Evolutionary conservation across 1,140 invertebrate species (phyloP).

Genomic region (Eueides isabella): DNA sequence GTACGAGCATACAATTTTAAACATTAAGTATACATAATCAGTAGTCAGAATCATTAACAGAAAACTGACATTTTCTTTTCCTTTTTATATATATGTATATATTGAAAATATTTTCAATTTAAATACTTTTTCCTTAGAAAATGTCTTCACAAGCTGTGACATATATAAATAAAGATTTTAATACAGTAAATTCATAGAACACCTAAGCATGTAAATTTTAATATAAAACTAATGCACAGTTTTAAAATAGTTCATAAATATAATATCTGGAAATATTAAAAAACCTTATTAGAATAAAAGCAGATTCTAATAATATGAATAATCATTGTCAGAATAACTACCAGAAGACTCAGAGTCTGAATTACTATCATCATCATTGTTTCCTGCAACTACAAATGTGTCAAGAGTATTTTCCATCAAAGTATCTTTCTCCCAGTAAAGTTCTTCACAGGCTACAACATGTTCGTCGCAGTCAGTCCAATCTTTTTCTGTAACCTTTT

Average conservation of each 20-base stretch:
- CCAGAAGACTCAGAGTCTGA: background rate
- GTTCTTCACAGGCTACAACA: slow-evolving; percentile 1
- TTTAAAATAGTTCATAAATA: background rate
- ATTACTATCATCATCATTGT: background rate
- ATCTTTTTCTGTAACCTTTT: slow-evolving; percentile 3
- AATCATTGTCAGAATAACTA: slow-evolving; percentile 5
- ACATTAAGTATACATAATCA: no score
- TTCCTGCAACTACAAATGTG: background rate
- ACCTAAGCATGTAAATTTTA: no score
- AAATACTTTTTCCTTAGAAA: no score
- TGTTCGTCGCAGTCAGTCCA: background rate
- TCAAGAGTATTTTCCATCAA: slow-evolving; percentile 14
- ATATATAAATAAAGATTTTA: no score
- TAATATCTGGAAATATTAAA: background rate
- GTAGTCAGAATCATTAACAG: no score
- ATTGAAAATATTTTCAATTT: no score
- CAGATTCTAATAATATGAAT: slow-evolving; percentile 5
- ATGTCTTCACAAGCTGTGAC: no score
- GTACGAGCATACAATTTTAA: no score
- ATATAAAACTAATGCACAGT: background rate
- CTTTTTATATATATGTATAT: no score
- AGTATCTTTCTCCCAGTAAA: slow-evolving; percentile 12
- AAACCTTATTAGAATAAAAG: background rate
- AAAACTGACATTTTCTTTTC: no score
- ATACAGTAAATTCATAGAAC: no score